A percentile compares a stretch with the other conserved stretches of the same genome.
Conservation (phyloP, 2,113 vertebrate genomes). For the Eidolon helvum region DNA sequence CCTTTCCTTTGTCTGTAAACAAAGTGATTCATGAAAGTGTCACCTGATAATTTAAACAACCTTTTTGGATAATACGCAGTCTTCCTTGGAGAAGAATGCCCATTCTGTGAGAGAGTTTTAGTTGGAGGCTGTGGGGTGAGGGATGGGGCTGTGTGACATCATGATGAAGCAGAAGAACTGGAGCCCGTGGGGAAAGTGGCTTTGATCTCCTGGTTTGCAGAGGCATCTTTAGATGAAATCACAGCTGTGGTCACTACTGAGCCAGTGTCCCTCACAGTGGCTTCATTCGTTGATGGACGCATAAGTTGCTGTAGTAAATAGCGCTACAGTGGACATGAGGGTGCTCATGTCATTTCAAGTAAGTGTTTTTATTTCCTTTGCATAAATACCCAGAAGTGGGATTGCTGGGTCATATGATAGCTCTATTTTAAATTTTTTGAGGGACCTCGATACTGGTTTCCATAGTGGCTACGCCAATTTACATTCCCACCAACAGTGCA, state of each 20-base stretch:
- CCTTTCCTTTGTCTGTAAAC: not conserved
- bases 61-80: not conserved
- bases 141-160: rapidly evolving
- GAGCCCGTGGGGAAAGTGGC: too few relatives aligned
- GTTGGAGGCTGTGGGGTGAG: not conserved
- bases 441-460: too few relatives aligned
- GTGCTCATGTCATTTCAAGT: too few relatives aligned
- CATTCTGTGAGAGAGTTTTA: not conserved
- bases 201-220: not conserved
- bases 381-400: too few relatives aligned
- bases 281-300: too few relatives aligned
- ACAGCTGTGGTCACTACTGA: not conserved
- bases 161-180: not conserved
- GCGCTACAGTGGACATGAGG: too few relatives aligned
- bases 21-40: not conserved
- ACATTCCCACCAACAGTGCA: too few relatives aligned
- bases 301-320: too few relatives aligned
- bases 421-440: too few relatives aligned
- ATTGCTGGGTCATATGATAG: too few relatives aligned
- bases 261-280: not conserved
- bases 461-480: too few relatives aligned
- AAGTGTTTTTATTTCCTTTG: too few relatives aligned
- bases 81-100: not conserved
- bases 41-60: not conserved
- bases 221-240: not conserved